Evolutionary conservation across 2,888 invertebrate species (phyloP).

Genomic region (Aspidiotus destructor): DNA sequence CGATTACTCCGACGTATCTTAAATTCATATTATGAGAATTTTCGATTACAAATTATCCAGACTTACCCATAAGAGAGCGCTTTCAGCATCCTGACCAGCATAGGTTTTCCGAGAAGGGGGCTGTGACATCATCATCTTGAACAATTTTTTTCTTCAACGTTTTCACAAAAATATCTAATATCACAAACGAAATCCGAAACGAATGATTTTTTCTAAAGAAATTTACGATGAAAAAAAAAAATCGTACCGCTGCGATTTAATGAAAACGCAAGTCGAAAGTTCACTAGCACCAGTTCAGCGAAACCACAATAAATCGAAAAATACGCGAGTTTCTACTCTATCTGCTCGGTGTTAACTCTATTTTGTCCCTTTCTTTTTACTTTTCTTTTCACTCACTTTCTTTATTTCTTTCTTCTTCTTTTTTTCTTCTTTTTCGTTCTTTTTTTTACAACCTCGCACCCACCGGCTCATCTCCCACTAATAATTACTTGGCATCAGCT

Average conservation of each 20-base stretch:
- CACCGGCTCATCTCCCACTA: slow-evolving; percentile 28
- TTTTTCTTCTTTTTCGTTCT: no score
- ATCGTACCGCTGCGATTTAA: background rate
- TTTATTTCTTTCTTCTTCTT: background rate
- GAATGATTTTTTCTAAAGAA: background rate
- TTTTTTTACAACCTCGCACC: slow-evolving; percentile 19
- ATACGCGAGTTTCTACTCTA: slow-evolving; percentile 22
- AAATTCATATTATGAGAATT: no score
- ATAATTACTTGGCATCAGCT: slow-evolving; percentile 18
- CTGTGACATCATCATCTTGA: slow-evolving; percentile 36
- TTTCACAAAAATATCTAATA: background rate
- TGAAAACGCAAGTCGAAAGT: slow-evolving; percentile 8
- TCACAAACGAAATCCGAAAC: background rate
- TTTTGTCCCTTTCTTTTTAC: slow-evolving; percentile 6
- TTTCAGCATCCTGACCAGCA: slow-evolving; percentile 35
- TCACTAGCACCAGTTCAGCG: slow-evolving; percentile 23
- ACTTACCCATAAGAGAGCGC: slow-evolving; percentile 43
- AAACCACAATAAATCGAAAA: slow-evolving; percentile 24
- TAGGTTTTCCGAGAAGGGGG: slow-evolving; percentile 33
- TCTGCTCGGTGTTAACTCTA: slow-evolving; percentile 14
- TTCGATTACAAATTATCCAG: no score
- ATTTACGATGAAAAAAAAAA: background rate
- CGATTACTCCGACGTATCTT: no score
- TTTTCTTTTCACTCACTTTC: slow-evolving; percentile 15
- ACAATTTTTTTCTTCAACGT: background rate